Base-by-base conservation (phyloP, 2,888 invertebrate species). In the Balanococcus diminutus region DNA sequence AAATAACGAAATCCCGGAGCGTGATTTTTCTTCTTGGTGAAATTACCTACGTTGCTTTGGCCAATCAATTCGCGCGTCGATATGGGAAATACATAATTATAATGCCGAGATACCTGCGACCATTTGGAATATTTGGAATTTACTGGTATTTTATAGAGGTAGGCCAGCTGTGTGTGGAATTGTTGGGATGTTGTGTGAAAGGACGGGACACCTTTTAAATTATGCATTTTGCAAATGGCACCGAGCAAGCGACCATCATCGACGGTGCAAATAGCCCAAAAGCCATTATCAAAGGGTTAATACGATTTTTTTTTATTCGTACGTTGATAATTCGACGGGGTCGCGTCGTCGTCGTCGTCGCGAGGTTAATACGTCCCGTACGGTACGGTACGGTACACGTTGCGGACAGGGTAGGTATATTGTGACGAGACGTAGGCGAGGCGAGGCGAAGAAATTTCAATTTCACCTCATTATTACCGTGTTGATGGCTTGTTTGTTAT, bases 401-500 rank as follows among this genome's bases (percentile, higher is more conserved):
- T n/a, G 22, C 56, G 6, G n/a, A n/a, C n/a, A n/a, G n/a, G n/a
- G n/a, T n/a, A n/a, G 8, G 56, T 67, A 67, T 67, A 67, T 67
- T 22, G 36, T 36, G 36, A n/a, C n/a, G n/a, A n/a, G n/a, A n/a
- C n/a, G n/a, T n/a, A n/a, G n/a, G n/a, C n/a, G n/a, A n/a, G n/a
- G n/a, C 11, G 67, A 67, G 67, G 67, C 67, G 67, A 31, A 28
- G 67, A 31, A 28, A 67, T 67, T 67, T 67, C 67, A 67, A 67
- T 67, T 67, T 67, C 67, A 67, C 28, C 67, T 67, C 67, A 67
- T 67, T 67, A 67, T 67, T 67, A 67, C 67, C 67, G 28, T 67
- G 67, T 67, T 67, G 67, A 67, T 67, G 67, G 67, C 67, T 67
- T 67, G 67, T 67, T 67, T 67, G 67, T 67, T 67, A 67, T 67